These are phyloP conservation scores for Odontamblyopus lacepedii DNA, from an alignment of 2,797 vertebrate species.

Conservation along the genomic window DNA sequence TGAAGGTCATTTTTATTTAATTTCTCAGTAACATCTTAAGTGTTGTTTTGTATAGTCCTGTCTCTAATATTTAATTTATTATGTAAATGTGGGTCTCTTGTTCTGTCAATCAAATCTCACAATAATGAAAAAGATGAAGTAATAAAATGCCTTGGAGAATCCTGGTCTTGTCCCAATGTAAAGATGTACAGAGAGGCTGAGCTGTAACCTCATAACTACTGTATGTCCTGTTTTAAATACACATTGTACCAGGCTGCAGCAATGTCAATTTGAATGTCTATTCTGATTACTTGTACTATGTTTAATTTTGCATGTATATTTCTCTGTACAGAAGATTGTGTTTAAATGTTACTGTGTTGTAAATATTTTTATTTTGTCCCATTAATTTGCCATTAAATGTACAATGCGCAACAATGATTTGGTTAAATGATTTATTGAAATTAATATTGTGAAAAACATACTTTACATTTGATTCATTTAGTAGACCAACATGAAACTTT, in stretches of 20 bases:
- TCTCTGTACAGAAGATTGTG: conserved; percentile 96
- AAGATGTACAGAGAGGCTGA: conserved; percentile 79
- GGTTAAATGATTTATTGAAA: neutral
- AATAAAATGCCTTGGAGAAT: conserved; percentile 58
- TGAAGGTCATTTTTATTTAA: conserved; percentile 41
- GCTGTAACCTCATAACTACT: conserved; percentile 74
- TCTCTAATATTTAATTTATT: conserved; percentile 75
- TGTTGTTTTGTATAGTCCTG: conserved; percentile 55
- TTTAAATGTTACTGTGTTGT: conserved; percentile 95
- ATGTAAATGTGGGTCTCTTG: conserved; percentile 54
- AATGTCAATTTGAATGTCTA: conserved; percentile 81
- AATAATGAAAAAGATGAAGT: conserved; percentile 28
- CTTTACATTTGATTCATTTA: too few relatives aligned
- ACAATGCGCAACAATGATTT: conserved; percentile 73
- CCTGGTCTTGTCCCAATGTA: conserved; percentile 63
- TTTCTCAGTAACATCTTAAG: conserved; percentile 33
- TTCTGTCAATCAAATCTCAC: conserved; percentile 41
- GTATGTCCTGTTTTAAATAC: conserved; percentile 84
- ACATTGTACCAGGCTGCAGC: conserved; percentile 73
- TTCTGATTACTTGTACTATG: conserved; percentile 59
- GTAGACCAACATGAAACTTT: too few relatives aligned
- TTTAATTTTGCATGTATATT: conserved; percentile 98
- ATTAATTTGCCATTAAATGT: conserved; percentile 98
- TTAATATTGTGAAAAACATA: neutral
- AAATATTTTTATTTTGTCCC: conserved; percentile 95